Base-by-base conservation (phyloP, 2,888 invertebrate species). In the Brassicogethes aeneus region DNA sequence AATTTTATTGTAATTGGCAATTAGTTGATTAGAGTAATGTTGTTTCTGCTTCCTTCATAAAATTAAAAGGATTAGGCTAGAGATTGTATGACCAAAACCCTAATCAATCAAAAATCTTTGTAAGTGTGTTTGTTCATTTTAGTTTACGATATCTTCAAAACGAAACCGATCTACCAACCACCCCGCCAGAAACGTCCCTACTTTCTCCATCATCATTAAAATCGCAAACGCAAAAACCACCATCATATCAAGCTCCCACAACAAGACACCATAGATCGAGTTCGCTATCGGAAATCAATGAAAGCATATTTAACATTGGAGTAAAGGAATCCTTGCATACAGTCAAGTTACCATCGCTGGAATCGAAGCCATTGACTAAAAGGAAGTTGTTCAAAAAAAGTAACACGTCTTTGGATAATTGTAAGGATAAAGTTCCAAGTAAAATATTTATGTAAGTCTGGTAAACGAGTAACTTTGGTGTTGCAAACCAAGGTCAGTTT, bases 61-160 rank as follows among this genome's bases (percentile, higher is more conserved):
- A n/a, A n/a, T n/a, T n/a, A n/a, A n/a, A n/a, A n/a, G n/a, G n/a
- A n/a, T n/a, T n/a, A n/a, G n/a, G n/a, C n/a, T n/a, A n/a, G n/a
- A n/a, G n/a, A n/a, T n/a, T n/a, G n/a, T n/a, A n/a, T n/a, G n/a
- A n/a, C n/a, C n/a, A n/a, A n/a, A n/a, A n/a, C n/a, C n/a, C n/a
- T n/a, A n/a, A n/a, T n/a, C n/a, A n/a, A n/a, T n/a, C n/a, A n/a
- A n/a, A n/a, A n/a, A n/a, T n/a, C n/a, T n/a, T n/a, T n/a, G n/a
- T n/a, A n/a, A n/a, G n/a, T n/a, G n/a, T n/a, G n/a, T n/a, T n/a
- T n/a, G n/a, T n/a, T n/a, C n/a, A 23, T 62, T 62, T 39, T 59
- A 85, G 84, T 50, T 70, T 84, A 46, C 75, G 78, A 36, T 78
- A 81, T 59, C 69, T 84, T 34, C 82, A 75, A 70, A 70, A 70